phyloP scores from a whole-genome alignment of 2,888 invertebrate genomes.

The Drosophila rellima region DNA sequence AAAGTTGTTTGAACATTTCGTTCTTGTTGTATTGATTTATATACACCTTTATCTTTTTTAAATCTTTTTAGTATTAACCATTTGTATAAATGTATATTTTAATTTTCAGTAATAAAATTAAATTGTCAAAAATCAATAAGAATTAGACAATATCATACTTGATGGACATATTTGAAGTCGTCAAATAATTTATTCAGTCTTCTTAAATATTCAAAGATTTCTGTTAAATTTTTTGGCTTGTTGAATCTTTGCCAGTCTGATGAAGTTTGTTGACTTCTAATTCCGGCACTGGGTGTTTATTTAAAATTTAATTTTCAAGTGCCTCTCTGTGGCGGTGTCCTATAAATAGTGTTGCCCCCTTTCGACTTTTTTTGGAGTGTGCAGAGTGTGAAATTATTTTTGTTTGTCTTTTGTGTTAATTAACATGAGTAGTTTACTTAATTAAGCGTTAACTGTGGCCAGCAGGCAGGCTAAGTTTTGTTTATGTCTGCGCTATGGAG shows the following conservation, averaged over 20 bases:
- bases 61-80: too few species aligned
- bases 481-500: conserved; percentile 52
- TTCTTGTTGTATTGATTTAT: too few species aligned
- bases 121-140: background rate
- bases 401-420: conserved; percentile 74
- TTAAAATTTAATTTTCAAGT: conserved; percentile 62
- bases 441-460: conserved; percentile 67
- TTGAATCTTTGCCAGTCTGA: conserved; percentile 5
- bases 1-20: too few species aligned
- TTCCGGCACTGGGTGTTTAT: conserved; percentile 58
- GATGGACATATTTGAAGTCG: background rate
- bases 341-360: conserved; percentile 54
- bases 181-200: background rate
- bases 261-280: conserved; percentile 72
- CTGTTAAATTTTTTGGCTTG: background rate
- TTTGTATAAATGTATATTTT: too few species aligned
- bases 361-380: conserved; percentile 24
- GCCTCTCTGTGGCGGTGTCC: conserved; percentile 43
- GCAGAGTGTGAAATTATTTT: conserved; percentile 42
- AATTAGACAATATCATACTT: background rate
- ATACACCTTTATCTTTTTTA: too few species aligned
- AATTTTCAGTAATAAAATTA: background rate
- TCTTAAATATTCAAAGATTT: background rate
- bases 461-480: conserved; percentile 47
- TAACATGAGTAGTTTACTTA: conserved; percentile 78